Evolutionary conservation across 1,140 invertebrate species (phyloP).

Genomic region (Drosophila setifemur): DNA sequence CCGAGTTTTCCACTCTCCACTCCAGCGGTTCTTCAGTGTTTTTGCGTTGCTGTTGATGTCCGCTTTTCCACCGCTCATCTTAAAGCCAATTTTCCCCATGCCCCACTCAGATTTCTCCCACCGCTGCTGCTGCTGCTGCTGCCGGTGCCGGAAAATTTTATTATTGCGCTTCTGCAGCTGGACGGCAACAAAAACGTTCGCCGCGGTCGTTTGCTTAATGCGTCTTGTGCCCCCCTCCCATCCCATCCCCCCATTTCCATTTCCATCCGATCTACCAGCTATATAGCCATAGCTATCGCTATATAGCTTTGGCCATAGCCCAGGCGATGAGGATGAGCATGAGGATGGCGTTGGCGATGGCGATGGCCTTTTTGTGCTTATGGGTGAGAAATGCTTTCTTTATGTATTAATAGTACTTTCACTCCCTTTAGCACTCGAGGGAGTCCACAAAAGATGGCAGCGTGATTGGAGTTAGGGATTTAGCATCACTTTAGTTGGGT

Average conservation of each 20-base stretch:
- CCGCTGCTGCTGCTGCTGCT: too few species aligned
- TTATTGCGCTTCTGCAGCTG: constrained; percentile 76
- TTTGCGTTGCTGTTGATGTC: background rate
- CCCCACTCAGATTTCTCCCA: too few species aligned
- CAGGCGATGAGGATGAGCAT: background rate
- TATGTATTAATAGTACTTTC: constrained; percentile 77
- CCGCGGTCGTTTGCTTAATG: constrained; percentile 75
- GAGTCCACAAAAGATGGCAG: constrained; percentile 31
- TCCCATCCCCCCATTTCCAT: background rate
- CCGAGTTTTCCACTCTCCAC: constrained; percentile 12
- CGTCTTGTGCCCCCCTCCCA: constrained; percentile 51
- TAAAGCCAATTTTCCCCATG: constrained; percentile 76
- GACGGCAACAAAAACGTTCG: constrained; percentile 43
- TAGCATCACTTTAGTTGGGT: too few species aligned
- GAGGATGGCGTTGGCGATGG: constrained; percentile 27
- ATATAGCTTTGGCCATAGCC: constrained; percentile 14
- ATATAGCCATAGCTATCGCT: constrained; percentile 19
- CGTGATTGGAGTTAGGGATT: constrained; percentile 16
- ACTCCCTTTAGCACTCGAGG: constrained; percentile 69
- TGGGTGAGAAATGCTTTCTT: constrained; percentile 78
- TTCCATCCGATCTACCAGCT: constrained; percentile 21
- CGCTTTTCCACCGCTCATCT: constrained; percentile 47
- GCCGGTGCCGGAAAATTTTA: constrained; percentile 54
- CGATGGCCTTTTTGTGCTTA: constrained; percentile 77
- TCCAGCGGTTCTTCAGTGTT: background rate